Percentiles rank a stretch among this genome's conserved stretches.
phyloP scores from a whole-genome alignment of 2,113 vertebrate genomes.

The Entelurus aequoreus region DNA sequence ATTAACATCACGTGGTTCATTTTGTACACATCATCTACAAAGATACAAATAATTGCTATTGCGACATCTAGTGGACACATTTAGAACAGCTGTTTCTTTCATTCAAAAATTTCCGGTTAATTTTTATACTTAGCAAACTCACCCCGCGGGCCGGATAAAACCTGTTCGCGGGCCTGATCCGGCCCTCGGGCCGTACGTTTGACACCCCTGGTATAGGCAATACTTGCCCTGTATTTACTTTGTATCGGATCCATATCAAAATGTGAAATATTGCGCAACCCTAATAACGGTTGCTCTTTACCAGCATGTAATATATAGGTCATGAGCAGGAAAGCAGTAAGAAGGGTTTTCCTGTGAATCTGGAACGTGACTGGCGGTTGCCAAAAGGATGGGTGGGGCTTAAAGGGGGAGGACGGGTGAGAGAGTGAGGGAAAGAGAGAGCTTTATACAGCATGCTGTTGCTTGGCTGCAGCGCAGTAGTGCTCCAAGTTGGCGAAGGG shows the following conservation, averaged over 20 bases:
- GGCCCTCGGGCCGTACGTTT: too few relatives aligned
- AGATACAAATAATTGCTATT: too few relatives aligned
- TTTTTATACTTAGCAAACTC: too few relatives aligned
- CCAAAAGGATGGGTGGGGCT: constrained; percentile 33
- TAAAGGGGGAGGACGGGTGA: background rate
- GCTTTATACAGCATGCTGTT: constrained; percentile 49
- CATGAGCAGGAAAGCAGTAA: constrained; percentile 49
- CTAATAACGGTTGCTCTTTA: constrained; percentile 41
- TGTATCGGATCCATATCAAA: too few relatives aligned
- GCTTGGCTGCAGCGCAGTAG: constrained; percentile 52
- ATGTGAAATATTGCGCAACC: constrained; percentile 14
- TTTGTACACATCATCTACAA: too few relatives aligned
- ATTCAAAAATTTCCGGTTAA: too few relatives aligned
- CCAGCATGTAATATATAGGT: constrained; percentile 52
- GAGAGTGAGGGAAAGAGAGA: constrained; percentile 9
- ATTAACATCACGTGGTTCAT: too few relatives aligned
- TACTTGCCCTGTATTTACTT: background rate
- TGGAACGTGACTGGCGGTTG: constrained; percentile 53
- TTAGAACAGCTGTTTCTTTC: too few relatives aligned
- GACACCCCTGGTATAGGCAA: constrained; percentile 32
- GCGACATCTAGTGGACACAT: too few relatives aligned
- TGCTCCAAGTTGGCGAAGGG: constrained; percentile 40
- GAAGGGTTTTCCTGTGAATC: constrained; percentile 56
- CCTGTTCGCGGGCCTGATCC: too few relatives aligned
- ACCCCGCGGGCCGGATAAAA: too few relatives aligned